Base-by-base conservation (phyloP, 2,888 invertebrate species). In the Schizotus pectinicornis region DNA sequence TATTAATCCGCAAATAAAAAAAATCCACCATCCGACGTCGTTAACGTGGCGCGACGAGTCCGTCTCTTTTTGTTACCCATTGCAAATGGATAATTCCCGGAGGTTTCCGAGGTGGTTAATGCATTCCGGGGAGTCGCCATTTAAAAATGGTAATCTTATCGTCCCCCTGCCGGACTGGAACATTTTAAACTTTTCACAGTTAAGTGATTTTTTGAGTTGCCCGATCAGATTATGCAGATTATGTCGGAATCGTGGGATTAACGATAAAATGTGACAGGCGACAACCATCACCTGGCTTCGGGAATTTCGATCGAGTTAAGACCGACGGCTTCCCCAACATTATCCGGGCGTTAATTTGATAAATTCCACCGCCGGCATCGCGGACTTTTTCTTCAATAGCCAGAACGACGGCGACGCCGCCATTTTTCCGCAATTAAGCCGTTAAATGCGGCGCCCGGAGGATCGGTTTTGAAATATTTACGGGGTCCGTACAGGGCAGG, bases 101-200 rank as follows among this genome's bases (percentile, higher is more conserved):
- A 22, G 22, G 22, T 22, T 22, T 22, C 5, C 22, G 5, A 22
- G 22, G 22, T 22, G 22, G 22, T 22, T 22, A 22, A 22, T 22
- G 22, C 22, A 22, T 22, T 22, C 22, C 22, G 22, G 22, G 22
- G 22, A 22, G 22, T 22, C 22, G 22, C 22, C 5, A 36, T 48
- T 36, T 47, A 51, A 51, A 56, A 62, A 56, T 53, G 45, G 42
- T 66, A 67, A 65, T 65, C 65, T 67, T 65, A 66, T 66, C 67
- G 48, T 48, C 38, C 11, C 38, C 22, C 12, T 53, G 54, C 51
- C 41, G 49, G 58, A 53, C 56, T 58, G 64, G 54, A 62, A 67
- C 67, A 64, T 64, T 67, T 67, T 60, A 65, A 62, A 65, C 58
- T 62, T 62, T 65, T 67, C 63, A 60, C 66, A 59, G 62, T 62